phyloP scores from a whole-genome alignment of 2,113 vertebrate genomes.

The Eudyptes chrysolophus region DNA sequence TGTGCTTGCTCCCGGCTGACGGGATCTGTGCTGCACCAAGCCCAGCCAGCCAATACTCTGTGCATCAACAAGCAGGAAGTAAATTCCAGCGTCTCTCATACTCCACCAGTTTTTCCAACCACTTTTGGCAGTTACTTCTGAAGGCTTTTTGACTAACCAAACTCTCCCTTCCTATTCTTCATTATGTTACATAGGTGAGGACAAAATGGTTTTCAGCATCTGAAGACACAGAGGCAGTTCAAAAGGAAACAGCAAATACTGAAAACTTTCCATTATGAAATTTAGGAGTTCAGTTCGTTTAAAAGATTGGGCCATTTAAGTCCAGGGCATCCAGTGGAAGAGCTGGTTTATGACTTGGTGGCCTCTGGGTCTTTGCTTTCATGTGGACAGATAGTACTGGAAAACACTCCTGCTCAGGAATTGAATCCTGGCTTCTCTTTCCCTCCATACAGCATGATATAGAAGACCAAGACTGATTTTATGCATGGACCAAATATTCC shows the following conservation, averaged over 20 bases:
- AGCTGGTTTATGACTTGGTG: background rate
- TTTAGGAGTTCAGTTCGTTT: background rate
- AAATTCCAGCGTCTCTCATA: background rate
- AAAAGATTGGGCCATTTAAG: background rate
- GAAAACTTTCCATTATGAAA: background rate
- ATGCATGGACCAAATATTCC: background rate
- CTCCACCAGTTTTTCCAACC: background rate
- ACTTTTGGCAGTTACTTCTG: background rate
- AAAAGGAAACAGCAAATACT: background rate
- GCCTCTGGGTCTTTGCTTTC: background rate
- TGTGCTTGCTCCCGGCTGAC: background rate
- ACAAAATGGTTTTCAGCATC: background rate
- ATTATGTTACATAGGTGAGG: background rate
- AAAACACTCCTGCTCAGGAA: background rate
- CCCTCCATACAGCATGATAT: background rate
- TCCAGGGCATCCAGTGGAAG: background rate
- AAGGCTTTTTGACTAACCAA: background rate
- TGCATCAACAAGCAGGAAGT: background rate
- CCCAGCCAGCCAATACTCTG: background rate
- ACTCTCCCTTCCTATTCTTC: background rate
- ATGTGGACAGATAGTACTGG: background rate
- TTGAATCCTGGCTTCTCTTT: background rate
- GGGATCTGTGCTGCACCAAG: background rate
- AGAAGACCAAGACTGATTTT: background rate
- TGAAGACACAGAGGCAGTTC: background rate